Conservation (phyloP, 2,113 vertebrate genomes). For the Leptocoma aspasia region DNA sequence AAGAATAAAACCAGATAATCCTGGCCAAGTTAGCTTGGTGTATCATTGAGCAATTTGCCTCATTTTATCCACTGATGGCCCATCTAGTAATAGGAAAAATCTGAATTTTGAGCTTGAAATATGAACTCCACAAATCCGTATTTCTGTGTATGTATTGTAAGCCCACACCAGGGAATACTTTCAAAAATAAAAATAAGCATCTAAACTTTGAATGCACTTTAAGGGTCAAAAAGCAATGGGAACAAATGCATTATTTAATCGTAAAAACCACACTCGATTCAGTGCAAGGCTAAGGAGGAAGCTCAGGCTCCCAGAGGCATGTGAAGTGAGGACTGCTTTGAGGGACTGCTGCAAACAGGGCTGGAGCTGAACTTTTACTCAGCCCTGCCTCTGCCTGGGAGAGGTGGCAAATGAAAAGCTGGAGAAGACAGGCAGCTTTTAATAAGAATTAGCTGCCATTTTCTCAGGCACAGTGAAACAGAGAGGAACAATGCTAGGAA, state of each 20-base stretch:
- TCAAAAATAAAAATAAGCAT: constrained; percentile 27
- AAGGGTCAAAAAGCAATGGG: constrained; percentile 30
- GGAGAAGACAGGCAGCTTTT: neutral
- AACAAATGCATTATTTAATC: neutral
- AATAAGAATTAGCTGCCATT: neutral
- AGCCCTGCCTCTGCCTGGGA: neutral
- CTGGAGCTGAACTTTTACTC: neutral
- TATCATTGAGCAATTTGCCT: neutral
- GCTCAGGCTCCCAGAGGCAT: constrained; percentile 16
- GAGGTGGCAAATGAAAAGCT: neutral
- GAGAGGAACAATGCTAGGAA: neutral
- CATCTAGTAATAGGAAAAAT: neutral
- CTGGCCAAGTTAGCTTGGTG: neutral
- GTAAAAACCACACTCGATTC: neutral
- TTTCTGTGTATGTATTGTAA: neutral
- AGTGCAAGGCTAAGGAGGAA: neutral
- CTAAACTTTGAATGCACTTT: neutral
- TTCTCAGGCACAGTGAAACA: neutral
- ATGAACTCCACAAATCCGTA: neutral
- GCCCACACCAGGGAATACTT: neutral
- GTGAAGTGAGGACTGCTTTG: neutral
- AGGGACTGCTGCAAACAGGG: neutral
- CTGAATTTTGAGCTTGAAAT: constrained; percentile 20
- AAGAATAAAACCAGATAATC: neutral
- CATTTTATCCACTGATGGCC: neutral